phyloP scores from a whole-genome alignment of 1,140 invertebrate genomes.

The Matsumurasca onukii region DNA sequence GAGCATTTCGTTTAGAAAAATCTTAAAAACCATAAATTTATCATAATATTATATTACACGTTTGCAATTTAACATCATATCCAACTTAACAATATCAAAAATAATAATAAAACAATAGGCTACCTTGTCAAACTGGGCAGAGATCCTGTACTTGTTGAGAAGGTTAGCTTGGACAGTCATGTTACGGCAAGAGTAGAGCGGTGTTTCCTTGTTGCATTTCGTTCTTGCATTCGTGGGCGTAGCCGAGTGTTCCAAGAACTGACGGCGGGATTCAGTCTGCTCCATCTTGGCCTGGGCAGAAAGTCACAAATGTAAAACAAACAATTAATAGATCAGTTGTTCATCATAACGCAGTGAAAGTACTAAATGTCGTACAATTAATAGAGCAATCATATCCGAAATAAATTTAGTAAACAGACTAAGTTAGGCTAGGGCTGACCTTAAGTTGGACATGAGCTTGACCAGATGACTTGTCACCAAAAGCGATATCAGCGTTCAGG shows the following conservation, averaged over 20 bases:
- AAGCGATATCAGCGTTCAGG: conserved; percentile 52
- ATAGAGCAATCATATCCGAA: no score
- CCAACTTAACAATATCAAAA: no score
- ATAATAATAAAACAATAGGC: no score
- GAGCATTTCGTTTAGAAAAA: no score
- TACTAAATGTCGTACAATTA: no score
- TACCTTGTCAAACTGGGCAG: conserved; percentile 28
- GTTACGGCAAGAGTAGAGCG: conserved; percentile 54
- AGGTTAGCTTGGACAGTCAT: conserved; percentile 51
- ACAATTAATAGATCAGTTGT: not conserved
- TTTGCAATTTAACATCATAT: no score
- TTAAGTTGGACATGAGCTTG: conserved; percentile 46
- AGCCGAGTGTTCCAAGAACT: conserved; percentile 49
- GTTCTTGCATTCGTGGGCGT: conserved; percentile 50
- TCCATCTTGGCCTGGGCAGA: conserved; percentile 44
- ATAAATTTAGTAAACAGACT: no score
- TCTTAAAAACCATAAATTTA: no score
- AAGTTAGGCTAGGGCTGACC: conserved; percentile 9
- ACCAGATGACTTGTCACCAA: conserved; percentile 47
- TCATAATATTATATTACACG: no score
- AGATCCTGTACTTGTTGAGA: conserved; percentile 48
- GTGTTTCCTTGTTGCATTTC: conserved; percentile 56
- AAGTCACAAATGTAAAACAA: not conserved
- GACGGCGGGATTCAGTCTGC: conserved; percentile 52
- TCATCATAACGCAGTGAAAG: not conserved